A percentile compares a stretch with the other conserved stretches of the same genome.
Conservation (phyloP, 2,888 invertebrate species). For the Balanococcus diminutus region DNA sequence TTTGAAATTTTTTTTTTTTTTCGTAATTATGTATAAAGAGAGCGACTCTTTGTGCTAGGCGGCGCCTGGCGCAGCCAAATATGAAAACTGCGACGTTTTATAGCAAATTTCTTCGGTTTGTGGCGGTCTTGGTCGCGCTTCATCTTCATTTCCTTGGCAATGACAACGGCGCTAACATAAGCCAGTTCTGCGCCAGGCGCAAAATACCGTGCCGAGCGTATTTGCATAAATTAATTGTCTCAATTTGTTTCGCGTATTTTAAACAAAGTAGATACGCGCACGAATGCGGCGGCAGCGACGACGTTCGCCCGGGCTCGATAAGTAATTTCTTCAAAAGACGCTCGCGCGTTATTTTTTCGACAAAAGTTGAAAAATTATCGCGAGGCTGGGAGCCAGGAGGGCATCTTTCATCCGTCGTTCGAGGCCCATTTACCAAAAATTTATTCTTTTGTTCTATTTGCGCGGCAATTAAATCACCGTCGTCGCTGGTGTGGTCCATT, state of each 20-base stretch:
- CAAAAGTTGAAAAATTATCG: background rate
- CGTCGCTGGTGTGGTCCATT: too few relatives aligned
- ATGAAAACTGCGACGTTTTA: background rate
- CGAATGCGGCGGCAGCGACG: too few relatives aligned
- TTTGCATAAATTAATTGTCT: conserved; percentile 19
- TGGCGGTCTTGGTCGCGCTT: background rate
- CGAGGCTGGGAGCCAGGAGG: background rate
- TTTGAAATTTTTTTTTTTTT: conserved; percentile 15
- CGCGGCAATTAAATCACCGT: background rate
- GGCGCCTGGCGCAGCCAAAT: background rate
- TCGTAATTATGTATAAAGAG: background rate
- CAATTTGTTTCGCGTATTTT: conserved; percentile 17
- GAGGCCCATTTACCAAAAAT: background rate
- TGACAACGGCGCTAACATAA: background rate
- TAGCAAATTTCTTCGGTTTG: too few relatives aligned
- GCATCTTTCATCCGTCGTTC: background rate
- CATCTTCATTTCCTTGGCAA: background rate
- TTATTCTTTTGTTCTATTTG: background rate
- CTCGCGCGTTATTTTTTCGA: background rate
- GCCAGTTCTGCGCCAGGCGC: background rate
- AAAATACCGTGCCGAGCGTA: background rate
- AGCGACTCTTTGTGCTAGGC: background rate
- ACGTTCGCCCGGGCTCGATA: background rate
- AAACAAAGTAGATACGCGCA: background rate
- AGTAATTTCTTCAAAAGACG: background rate